Conservation (phyloP, 1,140 invertebrate species). For the Trialeurodes vaporariorum region DNA sequence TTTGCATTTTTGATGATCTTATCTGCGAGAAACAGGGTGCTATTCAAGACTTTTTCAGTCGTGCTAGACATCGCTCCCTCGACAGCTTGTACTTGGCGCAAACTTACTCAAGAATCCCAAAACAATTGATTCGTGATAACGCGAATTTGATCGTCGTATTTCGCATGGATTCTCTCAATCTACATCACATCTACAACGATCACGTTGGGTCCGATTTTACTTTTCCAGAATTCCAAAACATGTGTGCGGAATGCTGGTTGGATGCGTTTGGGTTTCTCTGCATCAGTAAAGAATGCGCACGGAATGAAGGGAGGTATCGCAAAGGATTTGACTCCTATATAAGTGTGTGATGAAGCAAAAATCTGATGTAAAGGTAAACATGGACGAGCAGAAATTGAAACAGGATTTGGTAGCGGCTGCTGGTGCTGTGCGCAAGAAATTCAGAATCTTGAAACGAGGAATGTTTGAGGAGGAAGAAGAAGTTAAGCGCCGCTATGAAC, state of each 20-base stretch:
- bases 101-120: slow-evolving; percentile 32
- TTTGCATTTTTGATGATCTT: no score
- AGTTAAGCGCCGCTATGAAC: neutral
- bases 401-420: no score
- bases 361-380: no score
- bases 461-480: neutral
- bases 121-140: slow-evolving; percentile 33
- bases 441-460: neutral
- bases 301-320: slow-evolving; percentile 12
- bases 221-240: slow-evolving; percentile 24
- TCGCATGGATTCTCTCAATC: slow-evolving; percentile 33
- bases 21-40: no score
- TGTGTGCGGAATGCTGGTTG: slow-evolving; percentile 23
- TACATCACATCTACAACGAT: slow-evolving; percentile 33
- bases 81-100: no score
- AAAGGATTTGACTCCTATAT: slow-evolving; percentile 2
- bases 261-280: slow-evolving; percentile 16
- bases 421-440: neutral
- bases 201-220: slow-evolving; percentile 29
- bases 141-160: slow-evolving; percentile 33
- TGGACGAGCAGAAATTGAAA: no score
- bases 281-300: slow-evolving; percentile 20
- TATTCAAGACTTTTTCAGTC: no score
- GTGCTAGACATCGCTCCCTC: no score
- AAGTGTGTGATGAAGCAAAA: neutral